Percentiles rank a stretch among this genome's conserved stretches.
phyloP scores from a whole-genome alignment of 2,888 invertebrate genomes.

The Gymnocheta viridis region DNA sequence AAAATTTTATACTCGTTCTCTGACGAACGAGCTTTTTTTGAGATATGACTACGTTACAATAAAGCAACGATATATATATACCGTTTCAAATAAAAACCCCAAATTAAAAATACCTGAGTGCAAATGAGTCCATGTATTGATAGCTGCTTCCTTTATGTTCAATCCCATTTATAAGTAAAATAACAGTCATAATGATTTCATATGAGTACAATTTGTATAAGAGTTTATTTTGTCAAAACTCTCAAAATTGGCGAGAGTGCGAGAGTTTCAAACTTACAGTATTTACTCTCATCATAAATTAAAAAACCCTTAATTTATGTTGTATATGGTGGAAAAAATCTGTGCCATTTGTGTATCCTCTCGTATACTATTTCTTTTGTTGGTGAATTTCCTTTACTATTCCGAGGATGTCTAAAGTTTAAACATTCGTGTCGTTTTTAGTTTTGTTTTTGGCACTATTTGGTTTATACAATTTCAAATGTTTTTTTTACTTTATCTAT shows the following conservation, averaged over 20 bases:
- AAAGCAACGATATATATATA: no score
- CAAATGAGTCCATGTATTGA: no score
- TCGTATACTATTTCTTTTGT: neutral
- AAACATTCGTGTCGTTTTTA: constrained; percentile 32
- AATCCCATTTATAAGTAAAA: no score
- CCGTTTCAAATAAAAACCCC: no score
- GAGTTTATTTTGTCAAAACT: neutral
- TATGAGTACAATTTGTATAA: neutral
- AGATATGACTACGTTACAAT: no score
- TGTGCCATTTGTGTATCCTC: neutral
- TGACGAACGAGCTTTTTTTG: no score
- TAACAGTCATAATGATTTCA: neutral
- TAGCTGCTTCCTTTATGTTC: no score
- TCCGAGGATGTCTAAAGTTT: constrained; percentile 28
- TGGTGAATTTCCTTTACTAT: constrained; percentile 21
- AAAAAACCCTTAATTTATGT: neutral
- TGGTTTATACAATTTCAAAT: neutral
- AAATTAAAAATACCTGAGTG: no score
- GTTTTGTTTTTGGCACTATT: constrained; percentile 27
- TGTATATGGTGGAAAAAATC: neutral
- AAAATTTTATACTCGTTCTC: no score
- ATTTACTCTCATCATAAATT: neutral
- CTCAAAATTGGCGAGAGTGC: neutral
- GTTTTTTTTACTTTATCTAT: constrained; percentile 8
- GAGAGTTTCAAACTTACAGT: neutral